Evolutionary conservation across 2,888 invertebrate species (phyloP).

Genomic region (Sisyra nigra): DNA sequence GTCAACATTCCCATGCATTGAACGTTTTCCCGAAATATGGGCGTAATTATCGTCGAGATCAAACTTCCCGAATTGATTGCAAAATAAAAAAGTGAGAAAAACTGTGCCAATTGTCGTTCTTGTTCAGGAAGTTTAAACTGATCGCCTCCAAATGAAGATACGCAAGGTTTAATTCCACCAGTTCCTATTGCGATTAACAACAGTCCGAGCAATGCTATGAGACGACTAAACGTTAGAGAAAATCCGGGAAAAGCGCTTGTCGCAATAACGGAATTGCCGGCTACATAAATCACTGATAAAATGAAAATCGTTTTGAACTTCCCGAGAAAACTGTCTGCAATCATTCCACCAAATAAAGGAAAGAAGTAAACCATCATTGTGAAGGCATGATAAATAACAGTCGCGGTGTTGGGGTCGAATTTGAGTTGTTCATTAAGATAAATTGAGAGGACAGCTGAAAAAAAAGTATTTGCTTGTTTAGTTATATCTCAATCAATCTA

Average conservation of each 20-base stretch:
- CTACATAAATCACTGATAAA: slow-evolving; percentile 53
- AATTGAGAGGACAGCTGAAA: slow-evolving; percentile 60
- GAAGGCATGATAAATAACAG: slow-evolving; percentile 61
- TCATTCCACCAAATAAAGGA: slow-evolving; percentile 55
- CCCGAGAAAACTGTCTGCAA: slow-evolving; percentile 65
- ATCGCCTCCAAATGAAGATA: slow-evolving; percentile 52
- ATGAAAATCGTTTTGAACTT: slow-evolving; percentile 66
- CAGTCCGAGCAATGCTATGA: slow-evolving; percentile 19
- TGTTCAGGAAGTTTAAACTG: slow-evolving; percentile 47
- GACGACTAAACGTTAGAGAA: slow-evolving; percentile 25
- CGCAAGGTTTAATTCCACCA: slow-evolving; percentile 55
- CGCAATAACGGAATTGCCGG: slow-evolving; percentile 52
- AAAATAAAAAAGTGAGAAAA: slow-evolving; percentile 91
- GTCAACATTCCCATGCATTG: slow-evolving; percentile 59
- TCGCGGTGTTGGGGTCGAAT: slow-evolving; percentile 49
- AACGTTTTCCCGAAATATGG: slow-evolving; percentile 65
- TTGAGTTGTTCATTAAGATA: slow-evolving; percentile 54
- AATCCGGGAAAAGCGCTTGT: slow-evolving; percentile 40
- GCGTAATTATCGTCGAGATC: slow-evolving; percentile 76
- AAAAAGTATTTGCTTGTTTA: slow-evolving; percentile 6
- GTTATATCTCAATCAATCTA: no score
- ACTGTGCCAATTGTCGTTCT: slow-evolving; percentile 57
- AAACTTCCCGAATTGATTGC: slow-evolving; percentile 84
- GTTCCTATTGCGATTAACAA: slow-evolving; percentile 46
- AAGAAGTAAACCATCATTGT: slow-evolving; percentile 62